Conservation (phyloP, 1,140 invertebrate species). For the Gonioctena quinquepunctata region DNA sequence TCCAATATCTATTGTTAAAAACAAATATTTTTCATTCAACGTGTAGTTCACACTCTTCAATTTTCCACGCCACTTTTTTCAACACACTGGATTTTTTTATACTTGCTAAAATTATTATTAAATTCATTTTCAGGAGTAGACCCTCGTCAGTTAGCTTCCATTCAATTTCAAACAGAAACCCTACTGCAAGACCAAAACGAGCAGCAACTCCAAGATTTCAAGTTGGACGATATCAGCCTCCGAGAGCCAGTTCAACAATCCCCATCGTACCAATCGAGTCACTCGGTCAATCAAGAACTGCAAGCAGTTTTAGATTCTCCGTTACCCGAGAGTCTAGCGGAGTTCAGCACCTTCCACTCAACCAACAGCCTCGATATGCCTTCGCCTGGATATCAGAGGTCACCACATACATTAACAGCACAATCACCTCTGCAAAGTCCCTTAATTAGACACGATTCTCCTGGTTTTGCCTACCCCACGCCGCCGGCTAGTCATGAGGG, state of each 20-base stretch:
- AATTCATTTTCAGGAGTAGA: slow-evolving; percentile 57
- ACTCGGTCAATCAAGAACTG: slow-evolving; percentile 71
- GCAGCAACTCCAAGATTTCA: slow-evolving; percentile 70
- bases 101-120: too few species aligned
- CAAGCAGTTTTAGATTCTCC: slow-evolving; percentile 76
- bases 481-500: slow-evolving; percentile 83
- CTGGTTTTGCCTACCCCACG: slow-evolving; percentile 78
- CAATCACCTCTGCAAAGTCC: slow-evolving; percentile 67
- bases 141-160: slow-evolving; percentile 65
- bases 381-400: slow-evolving; percentile 54
- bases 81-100: too few species aligned
- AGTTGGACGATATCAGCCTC: slow-evolving; percentile 65
- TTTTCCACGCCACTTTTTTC: too few species aligned
- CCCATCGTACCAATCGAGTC: slow-evolving; percentile 62
- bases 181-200: slow-evolving; percentile 65
- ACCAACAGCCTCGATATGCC: slow-evolving; percentile 55
- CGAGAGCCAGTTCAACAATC: slow-evolving; percentile 49
- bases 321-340: slow-evolving; percentile 76
- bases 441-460: slow-evolving; percentile 63
- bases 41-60: too few species aligned
- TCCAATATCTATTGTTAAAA: too few species aligned
- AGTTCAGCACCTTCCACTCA: slow-evolving; percentile 77
- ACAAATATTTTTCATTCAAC: too few species aligned
- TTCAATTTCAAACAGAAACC: slow-evolving; percentile 61
- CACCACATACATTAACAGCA: slow-evolving; percentile 59